A percentile compares a stretch with the other conserved stretches of the same genome.
These are phyloP conservation scores for Egretta garzetta DNA, from an alignment of 2,113 vertebrate species.

Conservation along the genomic window DNA sequence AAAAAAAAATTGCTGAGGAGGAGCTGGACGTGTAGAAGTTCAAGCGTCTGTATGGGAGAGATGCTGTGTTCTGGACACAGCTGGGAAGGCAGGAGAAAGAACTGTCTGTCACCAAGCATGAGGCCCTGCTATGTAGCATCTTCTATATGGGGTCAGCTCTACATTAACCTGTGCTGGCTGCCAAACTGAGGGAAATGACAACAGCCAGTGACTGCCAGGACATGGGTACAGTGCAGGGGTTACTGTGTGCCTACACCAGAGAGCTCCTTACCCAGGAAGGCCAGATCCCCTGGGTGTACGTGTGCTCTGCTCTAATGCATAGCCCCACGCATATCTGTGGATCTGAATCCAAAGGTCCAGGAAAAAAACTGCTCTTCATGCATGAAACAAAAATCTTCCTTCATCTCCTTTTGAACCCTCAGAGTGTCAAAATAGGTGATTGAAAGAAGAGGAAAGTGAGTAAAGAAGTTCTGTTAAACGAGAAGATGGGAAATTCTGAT, in stretches of 20 bases:
- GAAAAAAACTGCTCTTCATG: not conserved
- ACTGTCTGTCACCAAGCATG: not conserved
- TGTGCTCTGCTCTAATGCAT: not conserved
- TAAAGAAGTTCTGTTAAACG: not conserved
- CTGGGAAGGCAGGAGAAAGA: not conserved
- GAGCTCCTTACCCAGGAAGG: not conserved
- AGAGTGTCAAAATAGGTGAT: not conserved
- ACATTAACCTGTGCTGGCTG: not conserved
- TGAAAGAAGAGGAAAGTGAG: not conserved
- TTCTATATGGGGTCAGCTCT: not conserved
- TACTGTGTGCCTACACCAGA: too few species aligned
- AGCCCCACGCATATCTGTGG: not conserved
- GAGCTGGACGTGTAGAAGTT: not conserved
- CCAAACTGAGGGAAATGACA: not conserved
- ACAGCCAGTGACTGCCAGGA: not conserved
- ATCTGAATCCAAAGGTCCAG: not conserved
- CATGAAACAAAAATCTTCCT: not conserved
- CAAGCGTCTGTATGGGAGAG: not conserved
- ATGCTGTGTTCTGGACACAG: not conserved
- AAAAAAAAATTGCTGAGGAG: not conserved
- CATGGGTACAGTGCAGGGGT: not conserved
- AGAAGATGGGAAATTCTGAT: not conserved
- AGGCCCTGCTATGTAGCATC: not conserved
- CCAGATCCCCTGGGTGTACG: rapidly evolving
- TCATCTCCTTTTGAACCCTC: not conserved